Evolutionary conservation across 1,140 invertebrate species (phyloP).

Genomic region (Sinonovacula constricta): DNA sequence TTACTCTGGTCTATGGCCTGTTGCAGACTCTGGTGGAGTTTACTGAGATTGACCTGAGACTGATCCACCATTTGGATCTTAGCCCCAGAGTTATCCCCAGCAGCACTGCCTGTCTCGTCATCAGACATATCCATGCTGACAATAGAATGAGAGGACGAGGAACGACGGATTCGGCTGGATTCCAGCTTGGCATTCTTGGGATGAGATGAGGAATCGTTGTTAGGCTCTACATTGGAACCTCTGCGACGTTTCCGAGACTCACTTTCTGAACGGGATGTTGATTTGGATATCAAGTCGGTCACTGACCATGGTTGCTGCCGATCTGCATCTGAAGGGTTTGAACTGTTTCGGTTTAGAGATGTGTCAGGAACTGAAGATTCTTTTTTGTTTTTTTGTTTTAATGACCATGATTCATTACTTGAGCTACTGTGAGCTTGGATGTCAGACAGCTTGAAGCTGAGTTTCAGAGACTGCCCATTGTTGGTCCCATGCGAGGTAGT

Average conservation of each 20-base stretch:
- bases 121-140: constrained; percentile 51
- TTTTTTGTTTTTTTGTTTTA: constrained; percentile 44
- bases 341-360: constrained; percentile 30
- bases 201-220: background rate
- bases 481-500: background rate
- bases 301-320: constrained; percentile 44
- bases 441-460: constrained; percentile 45
- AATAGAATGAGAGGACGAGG: constrained; percentile 45
- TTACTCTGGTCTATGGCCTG: constrained; percentile 33
- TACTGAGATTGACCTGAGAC: constrained; percentile 2
- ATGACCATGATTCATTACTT: constrained; percentile 25
- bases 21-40: constrained; percentile 22
- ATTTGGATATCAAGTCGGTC: constrained; percentile 26
- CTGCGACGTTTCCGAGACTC: constrained; percentile 36
- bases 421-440: constrained; percentile 7
- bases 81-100: too few relatives aligned
- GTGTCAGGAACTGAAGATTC: constrained; percentile 38
- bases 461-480: constrained; percentile 39
- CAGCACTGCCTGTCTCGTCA: constrained; percentile 22
- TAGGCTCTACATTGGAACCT: constrained; percentile 25
- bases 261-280: background rate
- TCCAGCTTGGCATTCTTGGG: constrained; percentile 29
- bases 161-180: constrained; percentile 28
- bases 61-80: constrained; percentile 18
- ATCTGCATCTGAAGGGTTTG: constrained; percentile 8